Evolutionary conservation across 2,888 invertebrate species (phyloP), one percentile per base, ranked within the genome.

Genomic region (Seira sanloemensis): DNA sequence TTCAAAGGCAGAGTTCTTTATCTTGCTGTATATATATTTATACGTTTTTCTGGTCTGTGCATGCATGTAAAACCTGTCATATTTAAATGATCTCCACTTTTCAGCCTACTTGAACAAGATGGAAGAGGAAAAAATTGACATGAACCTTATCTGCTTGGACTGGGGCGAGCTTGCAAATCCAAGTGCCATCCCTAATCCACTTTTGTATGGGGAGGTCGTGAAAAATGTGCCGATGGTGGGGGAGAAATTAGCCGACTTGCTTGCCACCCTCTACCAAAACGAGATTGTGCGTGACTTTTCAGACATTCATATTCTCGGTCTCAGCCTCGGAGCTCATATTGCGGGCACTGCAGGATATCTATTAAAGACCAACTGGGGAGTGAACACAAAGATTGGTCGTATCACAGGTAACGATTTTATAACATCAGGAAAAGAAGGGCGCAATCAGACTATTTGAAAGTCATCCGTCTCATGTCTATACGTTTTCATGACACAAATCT

Each of bases 141-240:
- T 86, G 86, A 86, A 86, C 26, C 69, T 87, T 37, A 80, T 87
- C 2, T 87, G 87, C 46, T 67, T 87, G 50, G 86, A 86, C 69
- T 87, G 87, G 87, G 75, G 78, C 21, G 74, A 71, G 18, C 50
- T 87, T 1, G 86, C 87, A 0, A 87, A 87, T 50, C 87, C 87
- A 16, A 69, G 78, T 18, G 79, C 83, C 2, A 71, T 86, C 4
- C 85, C 86, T 0, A 86, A 83, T 37, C 86, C 87, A 2, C 74
- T 86, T 9, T 68, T 85, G 2, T 87, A 87, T 27, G 83, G 79
- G 4, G 87, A 87, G 62, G 79, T 85, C 9, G 86, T 87, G 0
- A 82, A 81, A 24, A 83, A 83, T 26, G 85, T 86, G 7, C 67
- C 80, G 21, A 77, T 82, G 75, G 87, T 87, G 0, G 87, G 80